Evolutionary conservation across 2,888 invertebrate species (phyloP).

Genomic region (Pomacea canaliculata): DNA sequence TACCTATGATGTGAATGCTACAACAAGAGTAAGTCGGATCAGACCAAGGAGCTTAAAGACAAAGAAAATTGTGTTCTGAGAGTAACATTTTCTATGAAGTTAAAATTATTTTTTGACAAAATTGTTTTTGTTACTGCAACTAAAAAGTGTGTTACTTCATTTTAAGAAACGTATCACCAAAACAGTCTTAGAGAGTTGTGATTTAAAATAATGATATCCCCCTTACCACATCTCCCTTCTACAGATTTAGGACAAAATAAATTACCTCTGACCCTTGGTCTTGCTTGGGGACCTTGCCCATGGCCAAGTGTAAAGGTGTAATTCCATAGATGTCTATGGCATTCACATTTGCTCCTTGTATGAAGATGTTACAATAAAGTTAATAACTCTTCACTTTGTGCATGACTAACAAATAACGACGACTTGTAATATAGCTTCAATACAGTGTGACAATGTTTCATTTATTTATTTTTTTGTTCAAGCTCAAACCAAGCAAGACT

Average conservation of each 20-base stretch:
- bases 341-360: slow-evolving; percentile 11
- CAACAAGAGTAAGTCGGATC: no score
- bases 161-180: no score
- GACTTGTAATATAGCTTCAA: background rate
- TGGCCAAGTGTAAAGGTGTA: slow-evolving; percentile 19
- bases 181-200: no score
- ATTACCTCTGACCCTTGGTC: slow-evolving; percentile 1
- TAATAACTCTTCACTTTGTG: background rate
- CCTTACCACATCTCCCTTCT: no score
- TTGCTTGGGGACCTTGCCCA: slow-evolving; percentile 6
- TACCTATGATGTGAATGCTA: no score
- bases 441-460: background rate
- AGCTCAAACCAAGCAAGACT: background rate
- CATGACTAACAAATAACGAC: background rate
- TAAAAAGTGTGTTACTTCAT: no score
- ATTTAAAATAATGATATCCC: no score
- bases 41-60: no score
- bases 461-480: background rate
- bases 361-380: background rate
- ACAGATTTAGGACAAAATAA: background rate
- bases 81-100: no score
- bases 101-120: no score
- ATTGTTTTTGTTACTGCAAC: no score
- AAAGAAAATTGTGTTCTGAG: no score
- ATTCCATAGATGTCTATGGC: background rate